These are phyloP conservation scores for Neodiprion virginianus DNA, from an alignment of 1,140 invertebrate genomes.

Conservation along the genomic window DNA sequence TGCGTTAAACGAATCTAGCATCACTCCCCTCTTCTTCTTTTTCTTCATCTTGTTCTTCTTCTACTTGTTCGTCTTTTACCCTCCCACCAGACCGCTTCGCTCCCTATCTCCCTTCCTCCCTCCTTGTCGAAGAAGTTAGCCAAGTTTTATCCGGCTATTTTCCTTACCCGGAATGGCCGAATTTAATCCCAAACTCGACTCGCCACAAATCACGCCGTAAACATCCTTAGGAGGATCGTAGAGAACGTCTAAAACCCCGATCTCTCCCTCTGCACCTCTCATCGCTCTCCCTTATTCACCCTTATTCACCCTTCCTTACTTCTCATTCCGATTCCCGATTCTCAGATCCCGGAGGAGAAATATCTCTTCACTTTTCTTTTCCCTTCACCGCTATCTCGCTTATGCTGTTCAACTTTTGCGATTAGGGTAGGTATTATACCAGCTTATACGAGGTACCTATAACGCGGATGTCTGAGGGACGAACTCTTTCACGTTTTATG, in stretches of 20 bases:
- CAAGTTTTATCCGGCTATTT: slow-evolving; percentile 58
- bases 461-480: too few relatives aligned
- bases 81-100: slow-evolving; percentile 28
- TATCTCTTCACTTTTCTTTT: background rate
- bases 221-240: slow-evolving; percentile 38
- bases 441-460: too few relatives aligned
- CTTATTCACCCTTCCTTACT: slow-evolving; percentile 15
- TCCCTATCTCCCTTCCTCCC: slow-evolving; percentile 21
- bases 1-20: background rate
- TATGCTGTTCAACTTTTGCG: too few relatives aligned
- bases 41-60: too few relatives aligned
- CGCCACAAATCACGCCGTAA: slow-evolving; percentile 60
- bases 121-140: slow-evolving; percentile 31
- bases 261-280: slow-evolving; percentile 17
- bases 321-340: background rate
- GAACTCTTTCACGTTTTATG: too few relatives aligned
- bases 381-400: background rate
- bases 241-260: slow-evolving; percentile 15
- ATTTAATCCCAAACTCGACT: slow-evolving; percentile 58
- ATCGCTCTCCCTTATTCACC: background rate
- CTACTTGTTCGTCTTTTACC: background rate
- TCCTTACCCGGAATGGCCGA: slow-evolving; percentile 54
- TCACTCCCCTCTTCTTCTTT: background rate
- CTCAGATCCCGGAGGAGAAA: background rate
- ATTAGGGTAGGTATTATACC: too few relatives aligned